These are phyloP conservation scores for Eumacrocentrus americanus DNA, from an alignment of 2,888 invertebrate species.

Conservation along the genomic window DNA sequence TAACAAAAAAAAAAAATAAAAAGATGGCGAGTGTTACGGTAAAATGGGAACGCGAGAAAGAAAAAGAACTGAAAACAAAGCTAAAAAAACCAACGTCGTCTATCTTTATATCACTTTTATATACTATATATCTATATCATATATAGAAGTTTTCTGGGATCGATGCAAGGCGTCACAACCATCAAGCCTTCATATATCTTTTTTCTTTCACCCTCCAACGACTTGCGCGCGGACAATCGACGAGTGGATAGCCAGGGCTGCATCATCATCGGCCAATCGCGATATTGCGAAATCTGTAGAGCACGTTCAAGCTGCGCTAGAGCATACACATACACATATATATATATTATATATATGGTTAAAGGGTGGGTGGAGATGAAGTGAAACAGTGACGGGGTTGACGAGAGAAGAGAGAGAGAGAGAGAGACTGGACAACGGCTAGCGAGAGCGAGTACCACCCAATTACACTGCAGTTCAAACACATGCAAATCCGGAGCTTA, in stretches of 20 bases:
- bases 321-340: constrained; percentile 25
- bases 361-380: constrained; percentile 22
- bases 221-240: constrained; percentile 14
- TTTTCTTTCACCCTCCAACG: constrained; percentile 15
- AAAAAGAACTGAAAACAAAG: not conserved
- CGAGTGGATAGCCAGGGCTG: constrained; percentile 14
- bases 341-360: not conserved
- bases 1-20: not conserved
- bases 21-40: constrained; percentile 1
- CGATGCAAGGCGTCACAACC: constrained; percentile 7
- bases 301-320: constrained; percentile 36
- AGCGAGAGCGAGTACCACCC: constrained; percentile 54
- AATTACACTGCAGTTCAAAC: constrained; percentile 63
- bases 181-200: not conserved
- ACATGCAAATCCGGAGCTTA: constrained; percentile 62
- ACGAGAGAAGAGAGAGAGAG: constrained; percentile 25
- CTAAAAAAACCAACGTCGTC: not conserved
- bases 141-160: not conserved
- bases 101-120: constrained; percentile 17
- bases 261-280: constrained; percentile 38
- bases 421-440: constrained; percentile 32
- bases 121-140: not conserved
- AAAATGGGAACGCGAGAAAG: not conserved
- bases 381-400: constrained; percentile 31
- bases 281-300: constrained; percentile 45